Base-by-base conservation (phyloP, 1,140 invertebrate species). In the Panagrolaimus sp. region DNA sequence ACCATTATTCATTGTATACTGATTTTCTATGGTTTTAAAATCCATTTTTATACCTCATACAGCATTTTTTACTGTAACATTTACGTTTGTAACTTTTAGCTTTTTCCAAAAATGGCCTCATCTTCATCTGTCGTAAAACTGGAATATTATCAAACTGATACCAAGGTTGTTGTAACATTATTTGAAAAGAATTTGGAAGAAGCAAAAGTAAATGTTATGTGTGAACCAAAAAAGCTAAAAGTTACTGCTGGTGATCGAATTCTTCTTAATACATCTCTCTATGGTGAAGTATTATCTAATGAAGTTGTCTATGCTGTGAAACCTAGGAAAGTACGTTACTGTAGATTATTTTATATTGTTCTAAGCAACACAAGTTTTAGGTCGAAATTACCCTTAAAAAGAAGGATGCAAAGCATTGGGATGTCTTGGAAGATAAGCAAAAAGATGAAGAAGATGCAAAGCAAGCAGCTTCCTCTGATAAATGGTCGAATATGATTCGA, bases 401-500 rank as follows among this genome's bases (percentile, higher is more conserved):
- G 38, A 45, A 43, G 12, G 38, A 21, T 45, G 5, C 28, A 5
- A 46, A 46, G 44, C 38, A 65, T 28, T 65, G 63, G 63, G 24
- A 21, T 24, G n/a, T 12, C 44, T 14, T 65, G 10, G 38, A 46
- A 44, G 32, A 46, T 32, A 46, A 65, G n/a, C n/a, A 65, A 45
- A 65, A 44, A n/a, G 63, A 65, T 24, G 24, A 46, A 45, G 38
- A 43, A 21, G 44, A 65, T 24, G 44, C 26, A 21, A 46, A 46
- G 32, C 2, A 38, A 38, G n/a, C n/a, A n/a, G 63, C 38, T 26
- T 24, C 38, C 1, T 38, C 44, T 3, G 43, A 47, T n/a, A 47
- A 74, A 58, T 77, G 76, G 76, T 71, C 79, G 21, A 52, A 68
- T 17, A 28, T 78, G 4, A 74, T 44, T 32, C 76, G 76, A 38